These are phyloP conservation scores for Nannoperca obscura DNA, from an alignment of 2,797 vertebrate genomes.

Conservation along the genomic window DNA sequence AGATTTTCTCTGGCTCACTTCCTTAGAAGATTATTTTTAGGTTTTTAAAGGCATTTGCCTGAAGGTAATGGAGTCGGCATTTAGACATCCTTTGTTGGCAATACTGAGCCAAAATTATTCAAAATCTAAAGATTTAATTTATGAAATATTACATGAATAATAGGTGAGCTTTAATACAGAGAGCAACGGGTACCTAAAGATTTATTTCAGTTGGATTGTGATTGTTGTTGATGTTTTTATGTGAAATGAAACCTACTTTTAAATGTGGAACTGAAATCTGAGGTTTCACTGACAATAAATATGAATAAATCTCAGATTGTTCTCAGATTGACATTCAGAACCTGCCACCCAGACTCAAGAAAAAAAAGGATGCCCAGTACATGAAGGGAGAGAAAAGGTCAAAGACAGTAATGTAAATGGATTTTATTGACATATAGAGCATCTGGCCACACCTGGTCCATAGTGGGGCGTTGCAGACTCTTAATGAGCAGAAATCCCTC, in stretches of 20 bases:
- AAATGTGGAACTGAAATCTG: background rate
- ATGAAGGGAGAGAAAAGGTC: background rate
- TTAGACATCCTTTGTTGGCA: slow-evolving; percentile 7
- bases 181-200: background rate
- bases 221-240: background rate
- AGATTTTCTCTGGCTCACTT: slow-evolving; percentile 7
- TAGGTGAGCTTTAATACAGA: background rate
- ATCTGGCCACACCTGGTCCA: slow-evolving; percentile 43
- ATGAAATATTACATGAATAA: background rate
- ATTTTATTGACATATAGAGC: slow-evolving; percentile 39
- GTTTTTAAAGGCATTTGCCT: background rate
- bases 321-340: background rate
- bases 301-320: background rate
- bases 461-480: background rate
- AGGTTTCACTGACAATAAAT: background rate
- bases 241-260: background rate
- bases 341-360: background rate
- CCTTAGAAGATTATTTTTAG: slow-evolving; percentile 16
- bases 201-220: background rate
- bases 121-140: background rate
- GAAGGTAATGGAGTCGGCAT: slow-evolving; percentile 18
- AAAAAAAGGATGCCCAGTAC: background rate
- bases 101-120: background rate
- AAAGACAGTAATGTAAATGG: background rate
- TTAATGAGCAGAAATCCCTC: slow-evolving; percentile 22